Percentiles rank a stretch among this genome's conserved stretches.
Conservation (phyloP, 2,797 vertebrate genomes). For the Rhynchotus rufescens region DNA sequence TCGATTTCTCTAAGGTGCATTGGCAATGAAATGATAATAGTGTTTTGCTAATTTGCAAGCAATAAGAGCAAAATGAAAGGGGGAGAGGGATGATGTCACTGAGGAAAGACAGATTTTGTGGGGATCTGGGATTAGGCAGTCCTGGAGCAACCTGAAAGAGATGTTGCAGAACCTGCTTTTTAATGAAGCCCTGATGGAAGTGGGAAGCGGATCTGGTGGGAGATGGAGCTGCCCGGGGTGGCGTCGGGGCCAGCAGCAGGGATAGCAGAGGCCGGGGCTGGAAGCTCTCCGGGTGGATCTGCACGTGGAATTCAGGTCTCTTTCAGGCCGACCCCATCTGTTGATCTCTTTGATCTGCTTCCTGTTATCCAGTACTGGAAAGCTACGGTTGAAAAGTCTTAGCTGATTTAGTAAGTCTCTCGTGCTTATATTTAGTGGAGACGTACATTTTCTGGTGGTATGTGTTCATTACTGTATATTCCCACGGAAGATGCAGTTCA, state of each 20-base stretch:
- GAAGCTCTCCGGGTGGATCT: not conserved
- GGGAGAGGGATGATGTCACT: not conserved
- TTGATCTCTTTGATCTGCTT: not conserved
- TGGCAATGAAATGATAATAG: not conserved
- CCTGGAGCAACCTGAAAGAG: not conserved
- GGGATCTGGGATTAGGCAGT: not conserved
- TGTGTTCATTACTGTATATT: not conserved
- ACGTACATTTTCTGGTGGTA: not conserved
- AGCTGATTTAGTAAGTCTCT: not conserved
- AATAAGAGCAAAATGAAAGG: not conserved
- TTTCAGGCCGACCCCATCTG: not conserved
- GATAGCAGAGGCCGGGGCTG: not conserved
- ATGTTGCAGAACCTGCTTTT: not conserved
- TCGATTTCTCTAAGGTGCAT: not conserved
- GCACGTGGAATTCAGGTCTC: not conserved
- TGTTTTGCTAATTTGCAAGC: not conserved
- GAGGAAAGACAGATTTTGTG: not conserved
- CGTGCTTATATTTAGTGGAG: not conserved
- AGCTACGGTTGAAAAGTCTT: not conserved
- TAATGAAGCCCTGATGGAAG: not conserved
- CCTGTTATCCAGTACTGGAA: not conserved
- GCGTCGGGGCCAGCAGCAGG: not conserved
- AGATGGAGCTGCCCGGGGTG: not conserved
- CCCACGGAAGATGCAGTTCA: not conserved
- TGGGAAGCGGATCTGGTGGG: not conserved